These are phyloP conservation scores for Cepaea hortensis DNA, from an alignment of 2,888 invertebrate species.

Conservation along the genomic window DNA sequence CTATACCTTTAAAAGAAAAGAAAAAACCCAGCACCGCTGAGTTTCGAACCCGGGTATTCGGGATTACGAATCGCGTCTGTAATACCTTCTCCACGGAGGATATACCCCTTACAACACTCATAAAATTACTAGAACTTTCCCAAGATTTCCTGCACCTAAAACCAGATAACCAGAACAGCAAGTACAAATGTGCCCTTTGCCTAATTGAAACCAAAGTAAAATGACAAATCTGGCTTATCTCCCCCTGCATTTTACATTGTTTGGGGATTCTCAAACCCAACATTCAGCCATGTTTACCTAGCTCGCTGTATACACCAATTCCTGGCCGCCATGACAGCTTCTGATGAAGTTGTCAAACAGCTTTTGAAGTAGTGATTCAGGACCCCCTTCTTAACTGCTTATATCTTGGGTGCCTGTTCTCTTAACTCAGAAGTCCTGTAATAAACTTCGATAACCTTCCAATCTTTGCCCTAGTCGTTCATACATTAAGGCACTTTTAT, in stretches of 20 bases:
- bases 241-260: not conserved
- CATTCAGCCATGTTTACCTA: not conserved
- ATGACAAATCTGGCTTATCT: slow-evolving; percentile 3
- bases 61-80: too few species aligned
- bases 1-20: too few species aligned
- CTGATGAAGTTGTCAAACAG: not conserved
- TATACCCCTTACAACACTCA: too few species aligned
- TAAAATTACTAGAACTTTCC: too few species aligned
- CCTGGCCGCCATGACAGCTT: not conserved
- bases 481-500: not conserved
- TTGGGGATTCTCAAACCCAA: not conserved
- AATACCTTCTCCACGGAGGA: too few species aligned
- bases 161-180: too few species aligned
- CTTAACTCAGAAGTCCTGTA: not conserved
- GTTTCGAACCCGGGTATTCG: too few species aligned
- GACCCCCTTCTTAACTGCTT: too few species aligned
- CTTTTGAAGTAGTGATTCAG: not conserved
- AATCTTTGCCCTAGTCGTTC: not conserved
- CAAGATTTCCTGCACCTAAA: too few species aligned
- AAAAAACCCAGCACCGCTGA: too few species aligned
- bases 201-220: not conserved
- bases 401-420: too few species aligned
- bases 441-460: not conserved
- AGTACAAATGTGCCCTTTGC: too few species aligned
- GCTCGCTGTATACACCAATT: not conserved